A percentile compares a stretch with the other conserved stretches of the same genome.
phyloP scores from a whole-genome alignment of 2,888 invertebrate species.

The Bruchidius siliquastri region DNA sequence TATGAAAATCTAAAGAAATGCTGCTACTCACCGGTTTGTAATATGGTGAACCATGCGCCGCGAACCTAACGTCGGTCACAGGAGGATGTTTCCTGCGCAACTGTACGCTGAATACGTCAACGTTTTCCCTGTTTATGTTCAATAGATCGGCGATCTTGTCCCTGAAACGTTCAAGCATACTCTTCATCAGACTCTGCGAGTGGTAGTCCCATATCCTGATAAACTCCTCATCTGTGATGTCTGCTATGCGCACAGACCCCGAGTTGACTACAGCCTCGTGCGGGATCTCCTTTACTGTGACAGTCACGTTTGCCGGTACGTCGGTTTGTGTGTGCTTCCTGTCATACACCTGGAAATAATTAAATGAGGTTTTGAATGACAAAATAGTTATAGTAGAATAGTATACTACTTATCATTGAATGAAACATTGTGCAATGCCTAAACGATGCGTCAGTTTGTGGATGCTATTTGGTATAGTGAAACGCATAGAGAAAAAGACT shows the following conservation, averaged over 20 bases:
- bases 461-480: too few species aligned
- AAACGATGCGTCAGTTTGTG: too few species aligned
- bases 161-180: constrained; percentile 84
- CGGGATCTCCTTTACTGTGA: constrained; percentile 89
- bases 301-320: constrained; percentile 93
- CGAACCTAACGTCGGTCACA: constrained; percentile 86
- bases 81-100: constrained; percentile 80
- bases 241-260: constrained; percentile 88
- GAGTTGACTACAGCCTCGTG: constrained; percentile 95
- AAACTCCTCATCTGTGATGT: constrained; percentile 94
- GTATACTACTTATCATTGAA: too few species aligned
- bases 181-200: constrained; percentile 70
- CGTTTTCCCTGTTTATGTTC: constrained; percentile 80
- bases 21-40: constrained; percentile 72
- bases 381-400: too few species aligned
- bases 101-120: constrained; percentile 96
- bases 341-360: constrained; percentile 60
- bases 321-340: constrained; percentile 92
- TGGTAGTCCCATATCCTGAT: constrained; percentile 92
- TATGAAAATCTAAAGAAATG: not conserved
- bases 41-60: constrained; percentile 93
- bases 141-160: constrained; percentile 83
- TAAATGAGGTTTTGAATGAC: too few species aligned
- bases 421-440: too few species aligned
- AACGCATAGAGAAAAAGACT: too few species aligned